Evolutionary conservation across 2,113 vertebrate species (phyloP).

Genomic region (Nothocercus nigrocapillus): DNA sequence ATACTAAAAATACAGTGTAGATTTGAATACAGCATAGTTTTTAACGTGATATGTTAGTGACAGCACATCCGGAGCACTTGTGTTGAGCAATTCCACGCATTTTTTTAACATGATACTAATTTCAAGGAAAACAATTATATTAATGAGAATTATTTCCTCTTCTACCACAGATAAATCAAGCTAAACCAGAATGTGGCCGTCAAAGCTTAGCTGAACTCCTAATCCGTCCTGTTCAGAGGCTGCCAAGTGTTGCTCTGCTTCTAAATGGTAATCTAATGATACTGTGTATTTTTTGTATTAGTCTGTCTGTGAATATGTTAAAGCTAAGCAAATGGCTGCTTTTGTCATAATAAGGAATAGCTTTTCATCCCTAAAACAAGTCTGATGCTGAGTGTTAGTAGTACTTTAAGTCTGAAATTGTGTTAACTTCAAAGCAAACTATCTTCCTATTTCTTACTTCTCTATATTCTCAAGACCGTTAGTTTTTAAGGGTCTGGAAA

Average conservation of each 20-base stretch:
- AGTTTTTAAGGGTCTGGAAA: background rate
- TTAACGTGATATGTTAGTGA: background rate
- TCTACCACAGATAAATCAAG: conserved; percentile 90
- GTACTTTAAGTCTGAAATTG: background rate
- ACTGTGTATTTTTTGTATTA: background rate
- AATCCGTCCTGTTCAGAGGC: conserved; percentile 95
- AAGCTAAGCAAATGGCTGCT: background rate
- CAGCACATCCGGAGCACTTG: background rate
- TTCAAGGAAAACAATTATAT: background rate
- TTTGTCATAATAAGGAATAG: background rate
- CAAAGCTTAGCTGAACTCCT: conserved; percentile 94
- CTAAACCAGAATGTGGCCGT: conserved; percentile 95
- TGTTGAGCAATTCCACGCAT: background rate
- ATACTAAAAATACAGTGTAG: background rate
- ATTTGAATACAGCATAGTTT: background rate
- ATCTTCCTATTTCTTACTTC: background rate
- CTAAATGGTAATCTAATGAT: conserved; percentile 86
- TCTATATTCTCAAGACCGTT: background rate
- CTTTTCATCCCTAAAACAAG: background rate
- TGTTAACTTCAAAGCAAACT: background rate
- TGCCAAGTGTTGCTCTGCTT: conserved; percentile 94
- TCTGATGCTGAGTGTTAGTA: background rate
- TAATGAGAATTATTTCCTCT: background rate
- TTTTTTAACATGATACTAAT: background rate
- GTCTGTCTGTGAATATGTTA: background rate